phyloP scores from a whole-genome alignment of 2,797 vertebrate genomes.

The Sarcoramphus papa region DNA sequence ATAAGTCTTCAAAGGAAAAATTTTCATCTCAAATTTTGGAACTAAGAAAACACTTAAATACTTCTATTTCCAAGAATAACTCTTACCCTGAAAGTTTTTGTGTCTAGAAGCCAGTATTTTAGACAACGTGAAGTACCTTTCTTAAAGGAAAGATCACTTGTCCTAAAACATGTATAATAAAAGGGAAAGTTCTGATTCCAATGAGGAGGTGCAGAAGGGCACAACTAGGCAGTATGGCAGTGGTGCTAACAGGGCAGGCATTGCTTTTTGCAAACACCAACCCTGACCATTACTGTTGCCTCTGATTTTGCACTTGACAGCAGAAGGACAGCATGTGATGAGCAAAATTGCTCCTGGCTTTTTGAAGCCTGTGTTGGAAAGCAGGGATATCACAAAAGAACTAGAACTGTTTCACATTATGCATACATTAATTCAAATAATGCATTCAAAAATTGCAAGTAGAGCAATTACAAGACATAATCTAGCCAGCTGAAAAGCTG shows the following conservation, averaged over 20 bases:
- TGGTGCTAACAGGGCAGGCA: not conserved
- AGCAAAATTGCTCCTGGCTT: conserved; percentile 1
- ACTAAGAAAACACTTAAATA: not conserved
- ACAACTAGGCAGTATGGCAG: not conserved
- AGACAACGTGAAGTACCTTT: not conserved
- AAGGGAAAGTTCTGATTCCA: not conserved
- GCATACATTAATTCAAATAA: conserved; percentile 23
- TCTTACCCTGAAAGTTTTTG: not conserved
- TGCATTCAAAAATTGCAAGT: too few relatives aligned
- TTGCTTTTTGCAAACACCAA: not conserved
- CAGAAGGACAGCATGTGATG: not conserved
- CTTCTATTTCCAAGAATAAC: not conserved
- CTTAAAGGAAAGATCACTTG: not conserved
- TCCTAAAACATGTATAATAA: not conserved
- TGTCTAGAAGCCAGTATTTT: not conserved
- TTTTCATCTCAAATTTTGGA: not conserved
- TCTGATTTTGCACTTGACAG: not conserved
- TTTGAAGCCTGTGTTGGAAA: not conserved
- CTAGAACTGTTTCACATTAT: not conserved
- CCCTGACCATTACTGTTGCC: not conserved
- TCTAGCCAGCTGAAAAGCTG: conserved; percentile 33
- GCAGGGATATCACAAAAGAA: not conserved
- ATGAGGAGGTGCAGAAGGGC: not conserved
- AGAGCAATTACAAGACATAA: conserved; percentile 23
- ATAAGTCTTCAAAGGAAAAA: not conserved